A percentile compares a stretch with the other conserved stretches of the same genome.
Evolutionary conservation across 2,113 vertebrate genomes (phyloP).

Genomic region (Nesogale talazaci): DNA sequence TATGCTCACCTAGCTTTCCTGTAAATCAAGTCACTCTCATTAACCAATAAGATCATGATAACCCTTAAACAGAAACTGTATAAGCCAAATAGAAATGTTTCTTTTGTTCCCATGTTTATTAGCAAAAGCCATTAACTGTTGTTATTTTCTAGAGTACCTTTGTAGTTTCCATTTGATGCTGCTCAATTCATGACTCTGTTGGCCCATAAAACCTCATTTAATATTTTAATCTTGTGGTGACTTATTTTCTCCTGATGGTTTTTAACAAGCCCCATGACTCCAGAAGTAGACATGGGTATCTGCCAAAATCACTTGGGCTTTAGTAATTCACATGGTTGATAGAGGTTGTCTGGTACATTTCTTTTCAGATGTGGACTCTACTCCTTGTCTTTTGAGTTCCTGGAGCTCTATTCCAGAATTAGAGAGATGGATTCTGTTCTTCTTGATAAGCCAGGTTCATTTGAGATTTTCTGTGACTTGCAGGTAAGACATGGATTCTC

Average conservation of each 20-base stretch:
- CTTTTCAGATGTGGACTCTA: too few species aligned
- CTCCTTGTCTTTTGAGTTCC: too few species aligned
- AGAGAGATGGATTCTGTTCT: too few species aligned
- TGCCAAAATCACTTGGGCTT: too few species aligned
- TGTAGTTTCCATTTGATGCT: not conserved
- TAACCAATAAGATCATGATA: not conserved
- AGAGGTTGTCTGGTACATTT: too few species aligned
- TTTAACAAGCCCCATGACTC: too few species aligned
- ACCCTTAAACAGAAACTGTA: not conserved
- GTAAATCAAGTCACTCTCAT: not conserved
- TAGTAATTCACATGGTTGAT: too few species aligned
- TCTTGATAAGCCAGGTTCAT: too few species aligned
- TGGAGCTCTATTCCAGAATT: too few species aligned
- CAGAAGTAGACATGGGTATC: too few species aligned
- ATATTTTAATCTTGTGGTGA: not conserved
- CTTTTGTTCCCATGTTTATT: not conserved
- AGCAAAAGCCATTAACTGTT: not conserved
- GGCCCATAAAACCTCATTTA: not conserved
- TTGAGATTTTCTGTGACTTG: too few species aligned
- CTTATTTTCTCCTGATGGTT: not conserved
- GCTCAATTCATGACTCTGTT: not conserved
- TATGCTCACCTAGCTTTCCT: not conserved
- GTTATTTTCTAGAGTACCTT: not conserved
- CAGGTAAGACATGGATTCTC: too few species aligned
- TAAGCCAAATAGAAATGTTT: not conserved